Conservation (phyloP, 2,797 vertebrate genomes). For the Melanotaenia nigrans region DNA sequence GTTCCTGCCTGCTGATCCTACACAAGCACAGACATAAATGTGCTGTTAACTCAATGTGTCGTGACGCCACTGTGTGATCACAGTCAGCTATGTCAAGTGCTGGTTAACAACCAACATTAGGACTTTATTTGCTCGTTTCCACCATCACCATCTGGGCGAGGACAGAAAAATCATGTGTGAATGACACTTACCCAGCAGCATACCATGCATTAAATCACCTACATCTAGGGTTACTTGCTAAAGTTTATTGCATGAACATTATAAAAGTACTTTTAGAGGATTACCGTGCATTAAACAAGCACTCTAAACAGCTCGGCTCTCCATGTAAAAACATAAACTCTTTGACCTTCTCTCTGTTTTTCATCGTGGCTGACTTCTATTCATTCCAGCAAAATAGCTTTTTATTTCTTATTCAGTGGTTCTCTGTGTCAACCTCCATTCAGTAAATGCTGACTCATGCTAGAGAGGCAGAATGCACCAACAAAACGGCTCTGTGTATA, state of each 20-base stretch:
- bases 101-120: constrained; percentile 15
- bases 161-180: constrained; percentile 17
- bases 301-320: constrained; percentile 17
- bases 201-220: constrained; percentile 36
- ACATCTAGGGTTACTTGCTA: constrained; percentile 39
- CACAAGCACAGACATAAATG: constrained; percentile 12
- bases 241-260: constrained; percentile 48
- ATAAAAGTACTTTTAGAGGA: constrained; percentile 52
- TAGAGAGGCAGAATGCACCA: neutral
- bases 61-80: neutral
- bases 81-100: constrained; percentile 1
- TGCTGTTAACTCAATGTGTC: neutral
- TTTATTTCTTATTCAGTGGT: constrained; percentile 14
- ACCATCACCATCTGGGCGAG: constrained; percentile 29
- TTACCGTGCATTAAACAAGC: constrained; percentile 54
- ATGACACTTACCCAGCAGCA: neutral
- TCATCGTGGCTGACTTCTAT: constrained; percentile 19
- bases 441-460: constrained; percentile 37
- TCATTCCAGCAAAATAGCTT: neutral
- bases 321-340: constrained; percentile 41
- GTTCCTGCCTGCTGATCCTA: constrained; percentile 44
- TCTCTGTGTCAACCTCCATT: constrained; percentile 27
- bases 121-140: constrained; percentile 1
- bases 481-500: constrained; percentile 61
- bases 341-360: constrained; percentile 37